phyloP scores from a whole-genome alignment of 2,797 vertebrate genomes.

The Sylvia borin region DNA sequence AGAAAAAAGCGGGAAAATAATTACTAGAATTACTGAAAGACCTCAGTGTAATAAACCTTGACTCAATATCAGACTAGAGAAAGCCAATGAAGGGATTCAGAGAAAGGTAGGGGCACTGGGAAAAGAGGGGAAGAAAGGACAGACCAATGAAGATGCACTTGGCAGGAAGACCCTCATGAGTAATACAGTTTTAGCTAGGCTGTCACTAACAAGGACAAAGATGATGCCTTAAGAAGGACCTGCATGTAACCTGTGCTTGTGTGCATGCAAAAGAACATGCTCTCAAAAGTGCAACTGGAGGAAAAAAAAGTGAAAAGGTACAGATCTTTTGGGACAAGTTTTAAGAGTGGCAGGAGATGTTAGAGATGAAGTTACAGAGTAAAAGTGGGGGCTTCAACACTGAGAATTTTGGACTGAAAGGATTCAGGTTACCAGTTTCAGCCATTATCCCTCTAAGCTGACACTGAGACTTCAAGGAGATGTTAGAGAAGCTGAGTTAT shows the following conservation, averaged over 20 bases:
- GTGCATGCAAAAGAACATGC: not conserved
- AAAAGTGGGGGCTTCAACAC: not conserved
- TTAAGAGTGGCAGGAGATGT: not conserved
- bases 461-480: not conserved
- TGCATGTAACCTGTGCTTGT: not conserved
- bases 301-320: not conserved
- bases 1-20: not conserved
- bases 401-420: not conserved
- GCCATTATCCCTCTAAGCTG: not conserved
- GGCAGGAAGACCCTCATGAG: not conserved
- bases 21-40: not conserved
- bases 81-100: not conserved
- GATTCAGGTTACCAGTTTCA: not conserved
- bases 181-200: not conserved
- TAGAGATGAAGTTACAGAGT: not conserved
- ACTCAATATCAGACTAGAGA: not conserved
- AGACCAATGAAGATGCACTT: not conserved
- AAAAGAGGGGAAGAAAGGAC: not conserved
- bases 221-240: not conserved
- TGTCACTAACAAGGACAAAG: not conserved
- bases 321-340: not conserved
- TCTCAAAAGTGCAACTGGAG: not conserved
- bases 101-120: not conserved
- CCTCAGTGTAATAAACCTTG: not conserved
- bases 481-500: not conserved